phyloP scores from a whole-genome alignment of 2,888 invertebrate species.

The Horisme vitalbata region DNA sequence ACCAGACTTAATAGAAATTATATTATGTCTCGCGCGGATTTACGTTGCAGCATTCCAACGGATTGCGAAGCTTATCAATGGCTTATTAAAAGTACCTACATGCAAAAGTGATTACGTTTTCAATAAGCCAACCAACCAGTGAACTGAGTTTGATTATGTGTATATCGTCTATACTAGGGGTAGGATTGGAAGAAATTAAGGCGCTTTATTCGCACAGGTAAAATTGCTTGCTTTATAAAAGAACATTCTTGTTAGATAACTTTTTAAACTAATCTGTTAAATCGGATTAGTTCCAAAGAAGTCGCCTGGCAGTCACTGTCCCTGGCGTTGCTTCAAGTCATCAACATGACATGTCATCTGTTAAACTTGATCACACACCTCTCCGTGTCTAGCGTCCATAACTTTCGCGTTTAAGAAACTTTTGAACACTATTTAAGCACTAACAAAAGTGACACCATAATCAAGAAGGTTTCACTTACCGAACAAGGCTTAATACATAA shows the following conservation, averaged over 20 bases:
- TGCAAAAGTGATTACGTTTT: too few relatives aligned
- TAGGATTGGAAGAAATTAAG: too few relatives aligned
- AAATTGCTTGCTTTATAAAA: too few relatives aligned
- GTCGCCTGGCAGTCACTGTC: conserved; percentile 37
- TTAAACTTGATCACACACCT: conserved; percentile 19
- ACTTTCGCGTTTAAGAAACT: conserved; percentile 28
- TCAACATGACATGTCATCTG: conserved; percentile 32
- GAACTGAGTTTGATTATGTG: too few relatives aligned
- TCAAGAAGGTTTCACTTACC: conserved; percentile 28
- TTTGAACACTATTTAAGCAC: conserved; percentile 17
- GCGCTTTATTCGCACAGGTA: too few relatives aligned
- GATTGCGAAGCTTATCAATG: background rate
- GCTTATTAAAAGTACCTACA: too few relatives aligned
- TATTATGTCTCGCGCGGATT: too few relatives aligned
- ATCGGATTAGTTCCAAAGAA: conserved; percentile 40
- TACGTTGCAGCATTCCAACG: too few relatives aligned
- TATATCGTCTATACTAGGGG: too few relatives aligned
- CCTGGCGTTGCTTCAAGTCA: conserved; percentile 33
- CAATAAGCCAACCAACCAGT: too few relatives aligned
- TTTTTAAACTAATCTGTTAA: background rate
- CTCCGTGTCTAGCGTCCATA: conserved; percentile 16
- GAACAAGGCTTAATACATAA: conserved; percentile 17
- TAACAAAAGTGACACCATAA: conserved; percentile 25
- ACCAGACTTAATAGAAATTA: too few relatives aligned
- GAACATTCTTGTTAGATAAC: background rate